Evolutionary conservation across 2,113 vertebrate genomes (phyloP).

Genomic region (Australoheros scitulus): DNA sequence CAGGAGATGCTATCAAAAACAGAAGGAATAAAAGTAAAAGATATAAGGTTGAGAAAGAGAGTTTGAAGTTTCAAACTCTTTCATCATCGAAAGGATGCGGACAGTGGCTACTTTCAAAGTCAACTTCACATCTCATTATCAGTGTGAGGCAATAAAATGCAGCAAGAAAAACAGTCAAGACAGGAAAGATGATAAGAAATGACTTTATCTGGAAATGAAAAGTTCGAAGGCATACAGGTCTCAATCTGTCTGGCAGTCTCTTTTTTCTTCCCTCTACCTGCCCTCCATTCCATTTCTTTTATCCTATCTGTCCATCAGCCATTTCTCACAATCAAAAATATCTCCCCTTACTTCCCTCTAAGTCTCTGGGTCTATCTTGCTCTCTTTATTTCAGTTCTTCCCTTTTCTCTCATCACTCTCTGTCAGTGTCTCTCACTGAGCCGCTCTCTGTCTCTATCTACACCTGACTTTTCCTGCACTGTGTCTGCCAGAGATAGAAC

Average conservation of each 20-base stretch:
- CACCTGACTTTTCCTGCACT: constrained; percentile 29
- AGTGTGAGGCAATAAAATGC: background rate
- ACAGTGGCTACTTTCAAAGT: constrained; percentile 23
- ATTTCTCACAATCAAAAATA: constrained; percentile 27
- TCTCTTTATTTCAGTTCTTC: constrained; percentile 8
- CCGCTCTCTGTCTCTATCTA: background rate
- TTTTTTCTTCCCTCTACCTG: background rate
- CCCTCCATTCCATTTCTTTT: background rate
- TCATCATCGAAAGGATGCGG: background rate
- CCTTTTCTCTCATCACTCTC: background rate
- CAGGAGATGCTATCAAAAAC: background rate
- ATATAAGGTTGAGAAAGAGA: background rate
- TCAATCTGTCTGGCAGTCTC: background rate
- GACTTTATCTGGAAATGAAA: background rate
- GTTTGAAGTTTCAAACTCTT: background rate
- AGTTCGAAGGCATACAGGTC: background rate
- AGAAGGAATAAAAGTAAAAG: background rate
- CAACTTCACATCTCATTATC: constrained; percentile 8
- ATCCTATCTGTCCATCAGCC: constrained; percentile 15
- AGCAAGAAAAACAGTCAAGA: background rate
- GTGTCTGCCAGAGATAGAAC: constrained; percentile 8
- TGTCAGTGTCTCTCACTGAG: background rate
- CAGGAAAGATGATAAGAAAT: background rate
- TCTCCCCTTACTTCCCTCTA: constrained; percentile 4
- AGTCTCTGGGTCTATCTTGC: background rate